Conservation (phyloP, 2,888 invertebrate genomes). For the Carterocephalus palaemon region DNA sequence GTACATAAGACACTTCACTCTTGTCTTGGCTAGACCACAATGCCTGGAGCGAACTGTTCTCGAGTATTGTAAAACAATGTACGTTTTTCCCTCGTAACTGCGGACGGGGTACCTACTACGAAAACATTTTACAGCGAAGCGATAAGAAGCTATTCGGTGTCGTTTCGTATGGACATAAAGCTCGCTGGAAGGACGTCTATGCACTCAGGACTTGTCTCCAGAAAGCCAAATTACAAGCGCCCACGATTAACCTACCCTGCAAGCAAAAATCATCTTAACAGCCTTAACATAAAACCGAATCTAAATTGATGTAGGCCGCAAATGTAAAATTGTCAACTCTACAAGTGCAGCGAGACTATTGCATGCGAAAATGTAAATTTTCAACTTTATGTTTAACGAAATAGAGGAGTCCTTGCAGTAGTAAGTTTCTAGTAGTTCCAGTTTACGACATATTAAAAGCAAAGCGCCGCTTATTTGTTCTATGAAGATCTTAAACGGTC, state of each 20-base stretch:
- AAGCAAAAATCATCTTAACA: slow-evolving; percentile 25
- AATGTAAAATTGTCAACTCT: slow-evolving; percentile 27
- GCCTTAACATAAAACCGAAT: slow-evolving; percentile 13
- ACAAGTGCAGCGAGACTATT: slow-evolving; percentile 25
- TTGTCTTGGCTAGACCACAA: slow-evolving; percentile 23
- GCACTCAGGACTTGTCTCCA: slow-evolving; percentile 58
- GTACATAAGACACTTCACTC: no score
- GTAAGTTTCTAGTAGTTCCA: slow-evolving; percentile 38
- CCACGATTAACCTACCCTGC: slow-evolving; percentile 10
- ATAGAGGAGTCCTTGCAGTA: slow-evolving; percentile 14
- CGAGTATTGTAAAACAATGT: slow-evolving; percentile 38
- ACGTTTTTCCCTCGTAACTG: slow-evolving; percentile 36
- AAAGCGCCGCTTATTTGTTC: slow-evolving; percentile 46
- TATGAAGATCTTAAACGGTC: slow-evolving; percentile 28
- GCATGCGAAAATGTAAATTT: slow-evolving; percentile 28
- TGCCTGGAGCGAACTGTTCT: not conserved
- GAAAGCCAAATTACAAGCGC: slow-evolving; percentile 35
- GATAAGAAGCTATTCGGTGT: slow-evolving; percentile 64
- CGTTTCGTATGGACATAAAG: slow-evolving; percentile 60
- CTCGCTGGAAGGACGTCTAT: slow-evolving; percentile 56
- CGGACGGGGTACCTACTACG: slow-evolving; percentile 46
- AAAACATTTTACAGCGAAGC: slow-evolving; percentile 66
- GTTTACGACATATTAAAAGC: slow-evolving; percentile 62
- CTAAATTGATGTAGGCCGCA: slow-evolving; percentile 3
- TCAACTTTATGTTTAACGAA: slow-evolving; percentile 37